Evolutionary conservation across 2,113 vertebrate species (phyloP).

Genomic region (human): DNA sequence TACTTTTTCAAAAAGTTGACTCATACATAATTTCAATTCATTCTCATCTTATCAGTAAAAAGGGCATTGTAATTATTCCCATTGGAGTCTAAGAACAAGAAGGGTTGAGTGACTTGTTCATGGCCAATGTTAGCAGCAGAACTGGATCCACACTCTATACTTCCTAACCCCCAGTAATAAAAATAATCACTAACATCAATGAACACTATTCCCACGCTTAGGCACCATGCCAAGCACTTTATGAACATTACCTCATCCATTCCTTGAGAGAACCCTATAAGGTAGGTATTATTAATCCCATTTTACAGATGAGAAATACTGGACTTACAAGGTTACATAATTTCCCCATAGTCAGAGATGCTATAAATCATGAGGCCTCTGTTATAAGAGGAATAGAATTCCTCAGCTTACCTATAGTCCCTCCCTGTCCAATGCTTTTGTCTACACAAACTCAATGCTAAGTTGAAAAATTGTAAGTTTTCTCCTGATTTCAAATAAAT

Average conservation of each 20-base stretch:
- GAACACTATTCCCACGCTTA: background rate
- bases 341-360: background rate
- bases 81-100: background rate
- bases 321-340: conserved; percentile 24
- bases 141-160: background rate
- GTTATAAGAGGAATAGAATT: background rate
- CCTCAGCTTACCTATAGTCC: background rate
- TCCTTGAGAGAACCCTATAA: background rate
- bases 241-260: background rate
- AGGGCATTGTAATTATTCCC: background rate
- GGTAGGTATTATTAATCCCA: conserved; percentile 43
- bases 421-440: background rate
- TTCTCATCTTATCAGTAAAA: background rate
- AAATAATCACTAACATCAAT: background rate
- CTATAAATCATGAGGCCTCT: background rate
- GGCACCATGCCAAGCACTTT: background rate
- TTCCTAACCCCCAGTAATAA: background rate
- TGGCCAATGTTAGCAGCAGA: background rate
- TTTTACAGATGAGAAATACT: conserved; percentile 56
- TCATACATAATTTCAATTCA: background rate
- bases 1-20: background rate
- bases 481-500: conserved; percentile 32
- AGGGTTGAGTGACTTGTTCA: background rate
- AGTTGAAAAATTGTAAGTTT: background rate
- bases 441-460: background rate